Percentiles rank a stretch among this genome's conserved stretches.
Conservation (phyloP, 2,797 vertebrate species). For the Characodon lateralis region DNA sequence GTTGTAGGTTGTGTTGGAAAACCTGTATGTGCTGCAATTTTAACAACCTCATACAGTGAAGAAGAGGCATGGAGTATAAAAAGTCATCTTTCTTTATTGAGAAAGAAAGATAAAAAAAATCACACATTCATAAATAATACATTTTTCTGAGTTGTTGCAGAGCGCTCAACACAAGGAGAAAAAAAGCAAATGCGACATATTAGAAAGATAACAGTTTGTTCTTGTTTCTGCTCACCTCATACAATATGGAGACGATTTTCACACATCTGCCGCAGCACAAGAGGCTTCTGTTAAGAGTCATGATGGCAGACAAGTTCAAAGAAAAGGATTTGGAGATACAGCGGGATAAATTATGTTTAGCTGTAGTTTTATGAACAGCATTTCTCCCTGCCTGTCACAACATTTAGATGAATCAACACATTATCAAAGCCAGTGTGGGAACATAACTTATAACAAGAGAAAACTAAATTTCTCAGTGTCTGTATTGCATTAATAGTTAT, state of each 20-base stretch:
- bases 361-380: conserved; percentile 24
- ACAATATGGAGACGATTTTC: conserved; percentile 59
- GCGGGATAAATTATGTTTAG: conserved; percentile 41
- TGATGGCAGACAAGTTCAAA: conserved; percentile 43
- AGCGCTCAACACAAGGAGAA: conserved; percentile 52
- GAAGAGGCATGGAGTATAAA: conserved; percentile 43
- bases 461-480: conserved; percentile 14
- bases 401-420: conserved; percentile 30
- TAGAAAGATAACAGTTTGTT: conserved; percentile 68
- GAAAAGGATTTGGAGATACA: conserved; percentile 27
- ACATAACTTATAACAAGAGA: conserved; percentile 7
- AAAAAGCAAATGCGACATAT: conserved; percentile 58
- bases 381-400: conserved; percentile 24
- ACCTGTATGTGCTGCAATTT: conserved; percentile 10
- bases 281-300: conserved; percentile 52
- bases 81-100: conserved; percentile 51
- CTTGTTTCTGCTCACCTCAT: conserved; percentile 49
- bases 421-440: conserved; percentile 17
- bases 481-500: conserved; percentile 3
- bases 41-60: conserved; percentile 24
- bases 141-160: conserved; percentile 62
- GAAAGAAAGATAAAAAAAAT: conserved; percentile 21
- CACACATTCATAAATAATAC: conserved; percentile 67
- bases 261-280: conserved; percentile 56
- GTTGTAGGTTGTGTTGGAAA: neutral